These are phyloP conservation scores for Drosophila leontia DNA, from an alignment of 1,140 invertebrate genomes.

Conservation along the genomic window DNA sequence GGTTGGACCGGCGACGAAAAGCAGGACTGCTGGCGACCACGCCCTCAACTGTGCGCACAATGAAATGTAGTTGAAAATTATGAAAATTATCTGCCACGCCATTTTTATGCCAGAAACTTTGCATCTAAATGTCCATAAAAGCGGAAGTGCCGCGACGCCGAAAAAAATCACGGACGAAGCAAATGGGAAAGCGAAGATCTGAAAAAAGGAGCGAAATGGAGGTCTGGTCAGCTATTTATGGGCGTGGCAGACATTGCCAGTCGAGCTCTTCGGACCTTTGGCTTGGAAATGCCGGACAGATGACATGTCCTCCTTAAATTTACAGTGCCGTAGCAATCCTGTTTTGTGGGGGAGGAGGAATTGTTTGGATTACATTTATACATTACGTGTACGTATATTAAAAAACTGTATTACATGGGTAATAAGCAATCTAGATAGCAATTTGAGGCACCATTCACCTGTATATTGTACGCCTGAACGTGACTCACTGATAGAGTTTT, in stretches of 20 bases:
- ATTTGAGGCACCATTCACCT: too few species aligned
- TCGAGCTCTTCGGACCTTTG: not conserved
- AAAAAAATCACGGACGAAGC: conserved; percentile 26
- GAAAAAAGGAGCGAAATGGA: conserved; percentile 21
- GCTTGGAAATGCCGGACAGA: conserved; percentile 48
- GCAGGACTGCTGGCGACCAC: conserved; percentile 31
- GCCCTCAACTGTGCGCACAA: conserved; percentile 63
- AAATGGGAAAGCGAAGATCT: conserved; percentile 9
- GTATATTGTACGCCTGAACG: too few species aligned
- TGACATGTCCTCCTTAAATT: conserved; percentile 39
- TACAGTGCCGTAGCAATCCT: too few species aligned
- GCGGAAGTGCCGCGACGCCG: conserved; percentile 62
- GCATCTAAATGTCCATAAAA: conserved; percentile 82
- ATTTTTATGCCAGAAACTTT: conserved; percentile 82
- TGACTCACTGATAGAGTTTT: too few species aligned
- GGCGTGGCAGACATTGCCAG: conserved; percentile 36
- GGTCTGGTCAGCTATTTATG: conserved; percentile 44
- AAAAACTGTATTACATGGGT: too few species aligned
- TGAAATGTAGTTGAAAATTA: conserved; percentile 82
- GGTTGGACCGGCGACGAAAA: conserved; percentile 9
- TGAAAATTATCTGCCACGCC: conserved; percentile 80
- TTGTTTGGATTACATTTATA: too few species aligned
- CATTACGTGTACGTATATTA: too few species aligned
- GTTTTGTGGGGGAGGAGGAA: too few species aligned
- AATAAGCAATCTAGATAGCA: too few species aligned